These are phyloP conservation scores for Eurytoma californica DNA, from an alignment of 2,888 invertebrate species.

Conservation along the genomic window DNA sequence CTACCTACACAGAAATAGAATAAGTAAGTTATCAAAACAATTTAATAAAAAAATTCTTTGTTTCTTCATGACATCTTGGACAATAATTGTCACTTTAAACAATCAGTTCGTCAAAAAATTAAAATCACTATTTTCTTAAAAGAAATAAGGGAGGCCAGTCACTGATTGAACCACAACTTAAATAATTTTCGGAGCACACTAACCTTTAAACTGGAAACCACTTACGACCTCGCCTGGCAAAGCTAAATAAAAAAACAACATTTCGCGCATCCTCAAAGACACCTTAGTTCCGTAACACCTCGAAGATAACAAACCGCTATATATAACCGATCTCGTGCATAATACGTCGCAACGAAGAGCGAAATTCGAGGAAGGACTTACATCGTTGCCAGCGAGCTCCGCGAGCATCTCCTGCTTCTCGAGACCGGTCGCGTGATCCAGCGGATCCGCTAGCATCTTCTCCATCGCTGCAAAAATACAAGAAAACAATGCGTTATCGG, in stretches of 20 bases:
- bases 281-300: neutral
- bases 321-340: neutral
- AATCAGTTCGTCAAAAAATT: too few species aligned
- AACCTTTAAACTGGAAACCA: too few species aligned
- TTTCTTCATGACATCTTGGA: too few species aligned
- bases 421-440: conserved; percentile 95
- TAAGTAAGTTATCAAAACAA: too few species aligned
- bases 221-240: too few species aligned
- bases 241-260: neutral
- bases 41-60: too few species aligned
- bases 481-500: neutral
- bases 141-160: too few species aligned
- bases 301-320: neutral
- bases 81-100: too few species aligned
- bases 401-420: conserved; percentile 94
- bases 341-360: neutral
- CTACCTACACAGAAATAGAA: too few species aligned
- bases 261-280: neutral
- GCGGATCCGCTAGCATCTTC: conserved; percentile 79
- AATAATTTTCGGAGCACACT: too few species aligned
- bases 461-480: conserved; percentile 79
- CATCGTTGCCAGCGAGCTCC: conserved; percentile 89
- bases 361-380: conserved; percentile 67
- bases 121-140: too few species aligned
- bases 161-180: too few species aligned